phyloP scores from a whole-genome alignment of 2,888 invertebrate genomes.

The Ormyrus rosae region DNA sequence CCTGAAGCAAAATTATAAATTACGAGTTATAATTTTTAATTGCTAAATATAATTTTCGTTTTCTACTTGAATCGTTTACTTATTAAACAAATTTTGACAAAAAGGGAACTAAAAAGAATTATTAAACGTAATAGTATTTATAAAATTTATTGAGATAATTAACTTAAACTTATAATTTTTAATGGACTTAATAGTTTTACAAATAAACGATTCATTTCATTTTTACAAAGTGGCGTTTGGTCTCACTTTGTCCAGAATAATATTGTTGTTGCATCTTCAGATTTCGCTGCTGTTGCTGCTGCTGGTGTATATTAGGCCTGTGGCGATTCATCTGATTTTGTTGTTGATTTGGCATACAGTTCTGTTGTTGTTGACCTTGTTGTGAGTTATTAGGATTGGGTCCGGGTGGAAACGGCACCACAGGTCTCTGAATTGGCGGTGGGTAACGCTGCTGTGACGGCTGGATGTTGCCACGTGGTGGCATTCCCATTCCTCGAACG shows the following conservation, averaged over 20 bases:
- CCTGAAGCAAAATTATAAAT: conserved; percentile 63
- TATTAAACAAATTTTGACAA: conserved; percentile 43
- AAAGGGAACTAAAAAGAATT: not conserved
- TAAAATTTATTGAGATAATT: conserved; percentile 4
- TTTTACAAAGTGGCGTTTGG: conserved; percentile 58
- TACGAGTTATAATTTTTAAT: conserved; percentile 56
- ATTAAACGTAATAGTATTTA: not conserved
- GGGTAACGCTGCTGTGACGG: conserved; percentile 75
- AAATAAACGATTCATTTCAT: conserved; percentile 61
- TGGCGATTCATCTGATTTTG: conserved; percentile 68
- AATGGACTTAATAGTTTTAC: conserved; percentile 54
- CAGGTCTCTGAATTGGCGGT: conserved; percentile 78
- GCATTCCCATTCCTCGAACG: conserved; percentile 74
- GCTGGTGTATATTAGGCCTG: conserved; percentile 73
- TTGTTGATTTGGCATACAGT: conserved; percentile 73
- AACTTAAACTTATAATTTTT: conserved; percentile 22
- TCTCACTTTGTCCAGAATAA: conserved; percentile 77
- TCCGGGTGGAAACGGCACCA: conserved; percentile 76
- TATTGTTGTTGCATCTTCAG: conserved; percentile 77
- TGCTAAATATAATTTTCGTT: conserved; percentile 49
- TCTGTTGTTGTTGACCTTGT: conserved; percentile 68
- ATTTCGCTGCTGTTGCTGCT: conserved; percentile 69
- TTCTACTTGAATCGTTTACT: conserved; percentile 55
- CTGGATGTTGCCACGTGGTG: conserved; percentile 72
- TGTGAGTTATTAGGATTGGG: conserved; percentile 73